Evolutionary conservation across 2,888 invertebrate genomes (phyloP).

Genomic region (Anthrax anthrax): DNA sequence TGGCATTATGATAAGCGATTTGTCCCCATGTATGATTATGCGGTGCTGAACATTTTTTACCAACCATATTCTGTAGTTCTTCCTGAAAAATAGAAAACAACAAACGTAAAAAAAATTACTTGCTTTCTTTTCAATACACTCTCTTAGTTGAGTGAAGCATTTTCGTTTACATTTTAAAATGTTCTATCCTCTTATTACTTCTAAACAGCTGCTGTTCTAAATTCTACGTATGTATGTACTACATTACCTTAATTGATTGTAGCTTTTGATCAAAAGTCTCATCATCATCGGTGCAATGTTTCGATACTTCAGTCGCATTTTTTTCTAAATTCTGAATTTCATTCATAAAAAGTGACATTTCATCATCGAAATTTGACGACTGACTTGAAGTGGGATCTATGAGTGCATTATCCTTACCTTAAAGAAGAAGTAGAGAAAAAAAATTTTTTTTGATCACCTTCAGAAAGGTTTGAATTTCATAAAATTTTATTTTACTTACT

Average conservation of each 20-base stretch:
- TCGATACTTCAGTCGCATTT: background rate
- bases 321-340: slow-evolving; percentile 22
- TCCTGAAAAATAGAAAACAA: slow-evolving; percentile 34
- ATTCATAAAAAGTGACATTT: slow-evolving; percentile 20
- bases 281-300: background rate
- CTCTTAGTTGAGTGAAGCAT: too few species aligned
- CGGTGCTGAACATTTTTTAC: slow-evolving; percentile 78
- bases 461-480: too few species aligned
- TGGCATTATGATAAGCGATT: slow-evolving; percentile 69
- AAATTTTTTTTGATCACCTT: too few species aligned
- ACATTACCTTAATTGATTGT: slow-evolving; percentile 8
- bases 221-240: too few species aligned
- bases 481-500: too few species aligned
- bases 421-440: too few species aligned
- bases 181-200: too few species aligned
- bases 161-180: too few species aligned
- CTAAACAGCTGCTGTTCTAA: too few species aligned
- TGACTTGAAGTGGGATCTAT: too few species aligned
- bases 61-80: slow-evolving; percentile 53
- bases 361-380: too few species aligned
- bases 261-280: slow-evolving; percentile 5
- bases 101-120: slow-evolving; percentile 11
- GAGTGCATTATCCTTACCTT: too few species aligned
- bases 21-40: slow-evolving; percentile 65
- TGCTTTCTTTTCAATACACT: background rate